Conservation (phyloP, 2,888 invertebrate genomes). For the Neoaliturus tenellus region DNA sequence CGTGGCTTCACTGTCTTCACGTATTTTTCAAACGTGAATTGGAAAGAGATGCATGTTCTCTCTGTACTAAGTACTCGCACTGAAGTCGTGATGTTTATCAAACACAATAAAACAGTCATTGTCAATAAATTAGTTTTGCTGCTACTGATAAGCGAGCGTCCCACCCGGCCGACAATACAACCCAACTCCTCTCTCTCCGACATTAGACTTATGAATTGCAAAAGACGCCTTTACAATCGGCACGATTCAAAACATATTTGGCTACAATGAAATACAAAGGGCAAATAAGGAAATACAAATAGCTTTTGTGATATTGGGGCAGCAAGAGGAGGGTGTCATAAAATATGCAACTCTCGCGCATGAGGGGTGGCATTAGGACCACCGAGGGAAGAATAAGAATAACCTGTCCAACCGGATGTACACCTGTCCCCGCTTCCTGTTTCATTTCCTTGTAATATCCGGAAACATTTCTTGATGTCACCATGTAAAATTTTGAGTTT, state of each 20-base stretch:
- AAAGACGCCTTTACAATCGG: conserved; percentile 9
- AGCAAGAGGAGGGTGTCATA: conserved; percentile 26
- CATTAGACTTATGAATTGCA: conserved; percentile 8
- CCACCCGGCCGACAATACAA: not conserved
- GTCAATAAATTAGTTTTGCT: conserved; percentile 8
- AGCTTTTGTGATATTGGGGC: conserved; percentile 36
- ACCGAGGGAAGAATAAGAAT: conserved; percentile 34
- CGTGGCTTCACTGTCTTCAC: not conserved
- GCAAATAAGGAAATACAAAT: conserved; percentile 50
- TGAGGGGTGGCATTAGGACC: conserved; percentile 27
- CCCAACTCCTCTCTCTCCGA: not conserved
- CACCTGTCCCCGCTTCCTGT: conserved; percentile 44
- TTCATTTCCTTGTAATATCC: conserved; percentile 45
- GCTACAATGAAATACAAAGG: conserved; percentile 37
- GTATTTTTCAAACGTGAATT: not conserved
- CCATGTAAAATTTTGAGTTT: not conserved
- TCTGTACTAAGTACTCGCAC: too few species aligned
- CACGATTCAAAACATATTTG: conserved; percentile 35
- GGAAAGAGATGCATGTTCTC: too few species aligned
- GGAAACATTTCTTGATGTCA: not conserved
- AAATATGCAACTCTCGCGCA: conserved; percentile 8
- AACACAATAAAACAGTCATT: not conserved
- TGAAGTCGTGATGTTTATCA: not conserved
- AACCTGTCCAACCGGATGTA: conserved; percentile 39
- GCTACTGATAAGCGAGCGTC: not conserved